Percentiles rank a stretch among this genome's conserved stretches.
phyloP scores from a whole-genome alignment of 2,888 invertebrate genomes.

The Eupeodes luniger region DNA sequence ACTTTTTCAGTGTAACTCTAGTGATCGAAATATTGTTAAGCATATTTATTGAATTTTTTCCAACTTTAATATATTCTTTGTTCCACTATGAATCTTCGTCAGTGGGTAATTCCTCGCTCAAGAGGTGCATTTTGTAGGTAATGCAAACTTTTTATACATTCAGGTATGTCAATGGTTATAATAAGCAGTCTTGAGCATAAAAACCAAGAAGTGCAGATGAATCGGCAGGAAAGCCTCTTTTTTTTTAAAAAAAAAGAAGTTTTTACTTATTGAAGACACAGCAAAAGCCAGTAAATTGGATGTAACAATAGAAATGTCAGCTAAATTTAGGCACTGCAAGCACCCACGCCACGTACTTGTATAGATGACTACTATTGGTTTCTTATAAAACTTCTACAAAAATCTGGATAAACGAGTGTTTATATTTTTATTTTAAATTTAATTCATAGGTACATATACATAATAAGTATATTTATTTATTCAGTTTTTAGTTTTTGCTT shows the following conservation, averaged over 20 bases:
- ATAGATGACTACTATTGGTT: background rate
- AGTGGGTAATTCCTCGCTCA: slow-evolving; percentile 60
- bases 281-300: slow-evolving; percentile 29
- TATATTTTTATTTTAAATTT: slow-evolving; percentile 13
- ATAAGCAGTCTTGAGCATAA: slow-evolving; percentile 28
- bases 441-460: too few species aligned
- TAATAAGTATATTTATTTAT: background rate
- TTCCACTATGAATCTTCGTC: slow-evolving; percentile 34
- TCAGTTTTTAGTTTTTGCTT: background rate
- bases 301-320: slow-evolving; percentile 69
- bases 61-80: background rate
- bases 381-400: slow-evolving; percentile 50
- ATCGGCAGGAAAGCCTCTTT: slow-evolving; percentile 62
- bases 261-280: background rate
- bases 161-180: slow-evolving; percentile 39
- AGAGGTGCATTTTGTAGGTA: slow-evolving; percentile 54
- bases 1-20: too few species aligned
- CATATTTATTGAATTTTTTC: background rate
- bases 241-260: slow-evolving; percentile 15
- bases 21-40: background rate
- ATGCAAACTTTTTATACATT: slow-evolving; percentile 52
- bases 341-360: slow-evolving; percentile 49
- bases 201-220: slow-evolving; percentile 49
- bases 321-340: slow-evolving; percentile 27
- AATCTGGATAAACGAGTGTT: slow-evolving; percentile 10